These are phyloP conservation scores for Noctilio leporinus DNA, from an alignment of 2,113 vertebrate genomes.

Conservation along the genomic window DNA sequence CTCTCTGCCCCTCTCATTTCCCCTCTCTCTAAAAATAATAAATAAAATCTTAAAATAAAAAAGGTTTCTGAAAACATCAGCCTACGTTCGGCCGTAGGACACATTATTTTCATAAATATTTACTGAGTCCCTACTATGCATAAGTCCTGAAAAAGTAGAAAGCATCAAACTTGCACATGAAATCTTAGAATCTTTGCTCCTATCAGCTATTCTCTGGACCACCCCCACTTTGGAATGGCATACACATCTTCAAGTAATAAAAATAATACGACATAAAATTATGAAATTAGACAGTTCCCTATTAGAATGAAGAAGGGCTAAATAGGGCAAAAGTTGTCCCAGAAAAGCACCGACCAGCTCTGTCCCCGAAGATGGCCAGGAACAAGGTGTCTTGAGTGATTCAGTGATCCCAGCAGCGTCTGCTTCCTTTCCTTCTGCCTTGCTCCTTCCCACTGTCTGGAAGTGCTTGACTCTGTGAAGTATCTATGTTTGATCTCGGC, in stretches of 20 bases:
- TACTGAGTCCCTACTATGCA: background rate
- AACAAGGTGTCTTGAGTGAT: background rate
- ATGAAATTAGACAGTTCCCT: background rate
- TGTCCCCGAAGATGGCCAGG: background rate
- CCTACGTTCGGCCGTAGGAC: background rate
- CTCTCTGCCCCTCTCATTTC: too few relatives aligned
- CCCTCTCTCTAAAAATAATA: too few relatives aligned
- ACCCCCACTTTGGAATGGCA: background rate
- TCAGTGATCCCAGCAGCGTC: background rate
- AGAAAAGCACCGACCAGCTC: background rate
- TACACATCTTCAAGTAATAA: background rate
- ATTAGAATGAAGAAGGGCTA: background rate
- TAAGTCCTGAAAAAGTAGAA: background rate
- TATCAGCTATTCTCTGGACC: background rate
- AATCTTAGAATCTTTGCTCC: background rate
- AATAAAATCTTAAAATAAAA: too few relatives aligned
- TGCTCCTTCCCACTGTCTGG: background rate
- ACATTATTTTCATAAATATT: background rate
- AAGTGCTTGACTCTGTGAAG: background rate
- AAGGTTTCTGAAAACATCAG: background rate
- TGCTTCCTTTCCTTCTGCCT: background rate
- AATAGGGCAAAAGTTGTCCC: background rate
- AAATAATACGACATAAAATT: background rate
- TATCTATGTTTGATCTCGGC: background rate
- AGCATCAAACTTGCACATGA: background rate